A percentile compares a stretch with the other conserved stretches of the same genome.
phyloP scores from a whole-genome alignment of 2,797 vertebrate genomes.

The Cheirogaleus major region DNA sequence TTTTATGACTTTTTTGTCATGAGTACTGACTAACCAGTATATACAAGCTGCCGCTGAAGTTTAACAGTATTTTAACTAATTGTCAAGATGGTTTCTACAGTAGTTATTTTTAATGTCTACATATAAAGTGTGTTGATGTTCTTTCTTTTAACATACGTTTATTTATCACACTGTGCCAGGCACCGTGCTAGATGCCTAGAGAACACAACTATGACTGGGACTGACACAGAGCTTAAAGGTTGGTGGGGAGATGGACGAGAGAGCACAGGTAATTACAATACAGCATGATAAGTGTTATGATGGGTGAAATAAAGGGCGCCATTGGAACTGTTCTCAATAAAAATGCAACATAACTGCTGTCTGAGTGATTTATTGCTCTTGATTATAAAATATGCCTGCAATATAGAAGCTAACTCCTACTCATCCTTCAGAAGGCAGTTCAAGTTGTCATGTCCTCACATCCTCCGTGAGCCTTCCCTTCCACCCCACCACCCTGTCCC shows the following conservation, averaged over 20 bases:
- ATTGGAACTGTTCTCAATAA: slow-evolving; percentile 57
- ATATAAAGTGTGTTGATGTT: neutral
- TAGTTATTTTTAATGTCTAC: neutral
- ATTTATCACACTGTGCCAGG: neutral
- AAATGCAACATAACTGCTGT: slow-evolving; percentile 54
- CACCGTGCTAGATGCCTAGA: neutral
- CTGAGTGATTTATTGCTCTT: slow-evolving; percentile 71
- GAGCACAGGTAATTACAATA: slow-evolving; percentile 51
- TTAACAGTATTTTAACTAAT: slow-evolving; percentile 15
- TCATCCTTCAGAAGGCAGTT: slow-evolving; percentile 49
- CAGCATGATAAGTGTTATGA: slow-evolving; percentile 45
- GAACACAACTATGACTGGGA: neutral
- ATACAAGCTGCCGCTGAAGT: neutral
- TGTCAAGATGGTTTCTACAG: neutral
- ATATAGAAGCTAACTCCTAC: slow-evolving; percentile 50
- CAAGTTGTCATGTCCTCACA: slow-evolving; percentile 18
- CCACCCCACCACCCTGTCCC: neutral
- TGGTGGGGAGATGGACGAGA: slow-evolving; percentile 31
- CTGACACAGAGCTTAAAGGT: neutral
- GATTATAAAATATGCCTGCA: slow-evolving; percentile 67
- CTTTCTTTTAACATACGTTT: neutral
- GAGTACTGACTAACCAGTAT: neutral
- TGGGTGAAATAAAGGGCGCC: slow-evolving; percentile 56
- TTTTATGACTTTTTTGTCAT: slow-evolving; percentile 4
- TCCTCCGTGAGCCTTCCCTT: neutral